Evolutionary conservation across 1,140 invertebrate genomes (phyloP), one percentile per base, ranked within the genome.

Genomic region (Drosophila santomea): DNA sequence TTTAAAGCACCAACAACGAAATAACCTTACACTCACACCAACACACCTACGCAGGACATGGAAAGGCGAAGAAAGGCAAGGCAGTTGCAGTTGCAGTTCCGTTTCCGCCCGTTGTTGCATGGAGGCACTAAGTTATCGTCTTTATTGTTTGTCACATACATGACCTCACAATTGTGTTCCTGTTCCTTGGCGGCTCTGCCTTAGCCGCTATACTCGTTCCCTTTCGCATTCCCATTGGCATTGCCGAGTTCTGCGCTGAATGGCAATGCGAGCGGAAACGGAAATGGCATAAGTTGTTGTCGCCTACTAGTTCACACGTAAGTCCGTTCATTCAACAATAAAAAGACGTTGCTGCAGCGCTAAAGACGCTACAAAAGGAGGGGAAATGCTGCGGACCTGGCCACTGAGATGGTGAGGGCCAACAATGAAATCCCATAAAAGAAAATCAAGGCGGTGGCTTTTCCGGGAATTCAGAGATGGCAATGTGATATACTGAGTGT

Each of bases 241-340:
- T 38, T 50, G 63, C 63, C 41, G 32, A 44, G 41, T 51, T 57
- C 58, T 63, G 66, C 76, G 74, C 69, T 67, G 63, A 75, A 75
- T 74, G 73, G 64, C 74, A 59, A 69, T 74, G 64, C 74, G 66
- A 61, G 23, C 77, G 84, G 84, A 89, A 74, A 80, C 84, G 84
- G 84, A 89, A 90, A 89, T 89, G 84, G 84, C 84, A 89, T 89
- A 89, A 89, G 84, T 89, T 89, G 84, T 89, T 89, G 84, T 89
- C 84, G 84, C 84, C 84, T 89, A 74, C 64, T 78, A 89, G 84
- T 89, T 89, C 85, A 89, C 84, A 89, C 80, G 84, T 80, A 89
- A 80, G 80, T 89, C 84, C 84, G 84, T 74, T 78, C 84, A 84
- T 66, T 89, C 80, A 77, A 89, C 83, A 88, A 88, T 89, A 80